Evolutionary conservation across 2,888 invertebrate genomes (phyloP), one percentile per base, ranked within the genome.

Genomic region (Rhagophthalmus giganteus): DNA sequence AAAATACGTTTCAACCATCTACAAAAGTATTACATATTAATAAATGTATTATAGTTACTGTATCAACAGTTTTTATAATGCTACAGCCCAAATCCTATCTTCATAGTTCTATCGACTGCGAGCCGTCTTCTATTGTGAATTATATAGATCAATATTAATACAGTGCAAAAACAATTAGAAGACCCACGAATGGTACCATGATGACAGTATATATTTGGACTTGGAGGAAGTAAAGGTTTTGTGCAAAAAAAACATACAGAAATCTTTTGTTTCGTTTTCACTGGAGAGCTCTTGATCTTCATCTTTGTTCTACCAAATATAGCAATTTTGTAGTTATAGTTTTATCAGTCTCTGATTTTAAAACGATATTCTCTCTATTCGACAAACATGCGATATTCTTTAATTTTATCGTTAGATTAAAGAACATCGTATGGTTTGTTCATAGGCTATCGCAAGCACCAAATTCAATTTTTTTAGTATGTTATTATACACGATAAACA

Each of bases 1-100:
- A 61, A 75, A 62, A 58, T 49, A 52, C 53, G 57, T 51, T 57
- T 57, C 46, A 57, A 59, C 54, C 57, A 50, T 55, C 55, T 59
- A 59, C 51, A 57, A 44, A 54, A 54, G 24, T 41, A 40, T 47
- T 52, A 52, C 52, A 41, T 45, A 24, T 32, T 28, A 15, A 25
- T 37, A 45, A 27, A 20, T 34, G 35, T 30, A 25, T 56, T 46
- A 55, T 55, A 47, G 51, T 58, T 59, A 60, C 58, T 60, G 59
- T 57, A 59, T 57, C 54, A 50, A n/a, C 55, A 51, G 54, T 55
- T 55, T 54, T 48, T 48, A 42, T 50, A 44, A 44, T 28, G 35
- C 27, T 44, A 16, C 32, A 15, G 32, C 14, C n/a, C n/a, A n/a
- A n/a, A n/a, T n/a, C n/a, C n/a, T n/a, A n/a, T n/a, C n/a, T n/a